Percentiles rank a stretch among this genome's conserved stretches.
These are phyloP conservation scores for Proales similis DNA, from an alignment of 1,140 invertebrate species.

Conservation along the genomic window DNA sequence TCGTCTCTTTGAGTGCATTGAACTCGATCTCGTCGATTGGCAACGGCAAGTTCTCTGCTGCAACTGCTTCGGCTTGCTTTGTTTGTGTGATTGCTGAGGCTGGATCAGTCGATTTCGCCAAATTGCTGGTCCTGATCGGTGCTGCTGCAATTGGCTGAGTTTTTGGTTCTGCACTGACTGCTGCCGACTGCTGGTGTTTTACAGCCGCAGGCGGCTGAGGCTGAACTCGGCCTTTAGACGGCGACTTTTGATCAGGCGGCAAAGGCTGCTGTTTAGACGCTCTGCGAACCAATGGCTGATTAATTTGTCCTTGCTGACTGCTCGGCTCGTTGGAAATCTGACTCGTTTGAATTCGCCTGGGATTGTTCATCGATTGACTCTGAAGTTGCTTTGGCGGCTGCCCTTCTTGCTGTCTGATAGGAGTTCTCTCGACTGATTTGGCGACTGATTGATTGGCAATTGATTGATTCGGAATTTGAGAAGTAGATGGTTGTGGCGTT, in stretches of 20 bases:
- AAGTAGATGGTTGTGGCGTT: background rate
- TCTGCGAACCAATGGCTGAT: no score
- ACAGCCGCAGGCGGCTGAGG: no score
- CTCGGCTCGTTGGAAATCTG: background rate
- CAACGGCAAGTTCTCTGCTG: constrained; percentile 7
- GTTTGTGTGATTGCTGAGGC: constrained; percentile 23
- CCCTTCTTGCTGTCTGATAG: no score
- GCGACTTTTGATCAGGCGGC: background rate
- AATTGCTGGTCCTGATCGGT: constrained; percentile 11
- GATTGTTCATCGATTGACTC: background rate
- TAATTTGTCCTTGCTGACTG: no score
- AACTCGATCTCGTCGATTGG: constrained; percentile 35
- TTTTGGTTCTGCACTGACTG: no score
- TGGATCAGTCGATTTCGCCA: constrained; percentile 12
- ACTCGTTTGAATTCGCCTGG: background rate
- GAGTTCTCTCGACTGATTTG: no score
- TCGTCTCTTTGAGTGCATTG: constrained; percentile 28
- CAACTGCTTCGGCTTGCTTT: background rate
- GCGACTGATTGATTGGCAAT: no score
- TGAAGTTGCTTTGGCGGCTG: no score
- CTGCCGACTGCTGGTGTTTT: no score
- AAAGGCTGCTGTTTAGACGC: no score
- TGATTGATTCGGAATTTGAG: background rate
- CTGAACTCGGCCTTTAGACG: no score
- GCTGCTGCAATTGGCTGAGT: background rate